Evolutionary conservation across 2,888 invertebrate genomes (phyloP).

Genomic region (Phyllotreta striolata): DNA sequence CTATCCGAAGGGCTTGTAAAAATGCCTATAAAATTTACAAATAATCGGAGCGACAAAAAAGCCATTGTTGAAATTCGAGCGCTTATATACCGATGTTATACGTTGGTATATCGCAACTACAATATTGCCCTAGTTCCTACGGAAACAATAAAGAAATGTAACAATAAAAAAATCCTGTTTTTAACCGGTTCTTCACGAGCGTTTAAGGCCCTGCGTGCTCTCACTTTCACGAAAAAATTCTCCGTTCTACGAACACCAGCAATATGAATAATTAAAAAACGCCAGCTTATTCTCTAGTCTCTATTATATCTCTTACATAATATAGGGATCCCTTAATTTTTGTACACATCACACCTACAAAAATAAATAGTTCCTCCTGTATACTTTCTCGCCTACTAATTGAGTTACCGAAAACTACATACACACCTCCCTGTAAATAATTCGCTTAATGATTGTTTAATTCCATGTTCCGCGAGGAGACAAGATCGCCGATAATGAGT

Average conservation of each 20-base stretch:
- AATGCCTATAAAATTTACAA: no score
- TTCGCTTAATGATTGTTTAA: conserved; percentile 38
- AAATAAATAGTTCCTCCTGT: no score
- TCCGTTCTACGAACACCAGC: no score
- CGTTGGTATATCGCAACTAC: conserved; percentile 5
- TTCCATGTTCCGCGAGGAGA: conserved; percentile 35
- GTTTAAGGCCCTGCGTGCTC: conserved; percentile 16
- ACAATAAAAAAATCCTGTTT: conserved; percentile 22
- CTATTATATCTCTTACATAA: no score
- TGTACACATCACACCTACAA: no score
- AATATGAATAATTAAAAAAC: no score
- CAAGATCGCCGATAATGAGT: conserved; percentile 39
- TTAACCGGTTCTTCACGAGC: conserved; percentile 13
- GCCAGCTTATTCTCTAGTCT: no score
- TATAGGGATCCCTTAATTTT: no score
- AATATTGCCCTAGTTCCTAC: conserved; percentile 21
- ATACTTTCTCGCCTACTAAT: no score
- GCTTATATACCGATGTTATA: not conserved
- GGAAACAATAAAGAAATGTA: conserved; percentile 21
- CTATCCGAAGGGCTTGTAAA: no score
- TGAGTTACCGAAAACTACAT: no score
- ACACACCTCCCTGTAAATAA: conserved; percentile 18
- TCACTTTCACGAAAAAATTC: conserved; percentile 7
- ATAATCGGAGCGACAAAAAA: not conserved
- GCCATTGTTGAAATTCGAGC: conserved; percentile 7